Base-by-base conservation (phyloP, 2,797 vertebrate species). In the Synaphobranchus kaupii region DNA sequence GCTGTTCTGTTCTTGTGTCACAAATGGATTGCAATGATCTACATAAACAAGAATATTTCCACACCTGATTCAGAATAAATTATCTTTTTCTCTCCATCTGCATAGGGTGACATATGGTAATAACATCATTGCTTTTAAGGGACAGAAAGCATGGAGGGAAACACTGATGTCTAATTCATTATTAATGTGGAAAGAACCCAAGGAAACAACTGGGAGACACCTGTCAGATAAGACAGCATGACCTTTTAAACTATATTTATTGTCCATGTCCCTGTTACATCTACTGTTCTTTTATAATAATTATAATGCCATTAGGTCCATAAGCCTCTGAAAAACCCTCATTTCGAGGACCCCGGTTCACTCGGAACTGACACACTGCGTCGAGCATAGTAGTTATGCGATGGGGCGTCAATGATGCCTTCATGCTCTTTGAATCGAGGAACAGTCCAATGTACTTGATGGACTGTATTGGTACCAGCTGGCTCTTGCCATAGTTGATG, bases 181-280 rank as follows among this genome's bases (percentile, higher is more conserved):
- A 85, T 76, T 85, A 25, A 28, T 86, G 85, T 76, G 50, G 76
- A 81, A 80, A 78, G 39, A 76, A 76, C 71, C 20, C 34, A 44
- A 15, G 34, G 13, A 44, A 76, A 76, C 68, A 73, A 7, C 68
- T 76, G 71, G 34, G 34, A 39, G 8, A 17, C 31, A 76, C 71
- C 34, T 76, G 71, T 76, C 4, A 44, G 71, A 44, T 9, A 22
- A 10, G 71, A 39, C 4, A 34, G 34, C 15, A 20, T 76, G 71
- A 17, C 17, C 17, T 44, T 76, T 76, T 76, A 4, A 76, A 39
- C 71, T 76, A 39, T 15, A 34, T 2, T 15, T 56, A 56, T 39
- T 76, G 44, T 44, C 71, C 68, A 34, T 73, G 15, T 44, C 13
- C 15, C 34, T 76, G 12, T 44, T 76, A 39, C 1, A 31, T 28